These are phyloP conservation scores for Orthosia incerta DNA, from an alignment of 2,888 invertebrate genomes.

Conservation along the genomic window DNA sequence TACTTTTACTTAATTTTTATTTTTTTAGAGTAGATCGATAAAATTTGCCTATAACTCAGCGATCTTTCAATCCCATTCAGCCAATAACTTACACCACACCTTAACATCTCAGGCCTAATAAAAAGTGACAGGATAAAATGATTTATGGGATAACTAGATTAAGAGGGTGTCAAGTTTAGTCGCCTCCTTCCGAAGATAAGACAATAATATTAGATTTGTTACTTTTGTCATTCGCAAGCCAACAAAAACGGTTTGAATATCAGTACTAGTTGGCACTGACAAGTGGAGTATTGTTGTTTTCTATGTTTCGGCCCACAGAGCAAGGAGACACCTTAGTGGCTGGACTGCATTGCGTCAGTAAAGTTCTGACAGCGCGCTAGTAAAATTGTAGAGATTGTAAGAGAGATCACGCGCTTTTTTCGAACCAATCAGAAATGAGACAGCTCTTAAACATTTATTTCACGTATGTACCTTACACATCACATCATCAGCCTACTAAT, in stretches of 20 bases:
- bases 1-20: too few species aligned
- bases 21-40: not conserved
- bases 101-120: conserved; percentile 78
- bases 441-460: too few species aligned
- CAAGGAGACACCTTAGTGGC: not conserved
- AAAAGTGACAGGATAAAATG: conserved; percentile 88
- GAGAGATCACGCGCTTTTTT: too few species aligned
- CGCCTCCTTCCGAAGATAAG: conserved; percentile 77
- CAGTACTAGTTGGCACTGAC: conserved; percentile 46
- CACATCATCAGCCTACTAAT: too few species aligned
- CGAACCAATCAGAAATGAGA: too few species aligned
- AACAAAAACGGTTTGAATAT: conserved; percentile 60
- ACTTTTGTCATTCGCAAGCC: conserved; percentile 73
- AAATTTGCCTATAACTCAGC: not conserved
- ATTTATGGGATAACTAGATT: conserved; percentile 87
- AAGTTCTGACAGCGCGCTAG: too few species aligned
- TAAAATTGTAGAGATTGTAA: too few species aligned
- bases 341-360: too few species aligned
- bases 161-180: conserved; percentile 83
- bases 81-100: conserved; percentile 66
- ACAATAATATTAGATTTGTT: conserved; percentile 85
- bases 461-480: too few species aligned
- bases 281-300: conserved; percentile 22
- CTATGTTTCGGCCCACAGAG: conserved; percentile 7
- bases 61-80: not conserved